These are phyloP conservation scores for Rhopalosiphum maidis DNA, from an alignment of 1,140 invertebrate species.

Conservation along the genomic window DNA sequence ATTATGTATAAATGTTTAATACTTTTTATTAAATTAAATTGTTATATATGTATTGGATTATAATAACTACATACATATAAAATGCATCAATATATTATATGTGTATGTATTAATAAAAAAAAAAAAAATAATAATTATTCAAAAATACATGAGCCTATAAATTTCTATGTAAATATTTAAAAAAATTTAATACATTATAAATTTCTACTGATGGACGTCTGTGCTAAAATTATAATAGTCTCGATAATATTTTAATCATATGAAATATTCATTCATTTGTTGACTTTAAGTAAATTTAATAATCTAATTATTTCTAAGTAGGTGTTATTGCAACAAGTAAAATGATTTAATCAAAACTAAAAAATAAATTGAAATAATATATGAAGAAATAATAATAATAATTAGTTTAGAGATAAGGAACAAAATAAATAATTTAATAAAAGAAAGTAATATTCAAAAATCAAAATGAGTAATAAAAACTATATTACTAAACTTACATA, in stretches of 20 bases:
- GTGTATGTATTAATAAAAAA: too few relatives aligned
- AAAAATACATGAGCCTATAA: not conserved
- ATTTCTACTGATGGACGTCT: not conserved
- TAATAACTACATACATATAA: too few relatives aligned
- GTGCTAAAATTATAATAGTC: not conserved
- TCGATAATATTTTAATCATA: not conserved
- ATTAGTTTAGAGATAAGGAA: not conserved
- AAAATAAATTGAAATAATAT: not conserved
- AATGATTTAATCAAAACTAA: not conserved
- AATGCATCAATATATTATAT: too few relatives aligned
- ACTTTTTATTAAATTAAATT: not conserved
- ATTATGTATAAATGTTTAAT: not conserved
- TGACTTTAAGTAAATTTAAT: not conserved
- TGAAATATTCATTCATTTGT: not conserved
- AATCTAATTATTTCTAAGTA: not conserved
- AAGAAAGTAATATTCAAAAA: not conserved
- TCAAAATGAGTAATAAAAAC: not conserved
- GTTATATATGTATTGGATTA: not conserved
- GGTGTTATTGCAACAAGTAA: not conserved
- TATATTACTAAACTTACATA: not conserved
- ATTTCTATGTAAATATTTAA: not conserved
- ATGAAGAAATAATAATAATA: not conserved
- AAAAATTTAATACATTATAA: not conserved
- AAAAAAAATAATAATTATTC: too few relatives aligned
- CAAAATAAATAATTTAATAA: not conserved